Evolutionary conservation across 2,113 vertebrate genomes (phyloP).

Genomic region (Xenopus laevis): DNA sequence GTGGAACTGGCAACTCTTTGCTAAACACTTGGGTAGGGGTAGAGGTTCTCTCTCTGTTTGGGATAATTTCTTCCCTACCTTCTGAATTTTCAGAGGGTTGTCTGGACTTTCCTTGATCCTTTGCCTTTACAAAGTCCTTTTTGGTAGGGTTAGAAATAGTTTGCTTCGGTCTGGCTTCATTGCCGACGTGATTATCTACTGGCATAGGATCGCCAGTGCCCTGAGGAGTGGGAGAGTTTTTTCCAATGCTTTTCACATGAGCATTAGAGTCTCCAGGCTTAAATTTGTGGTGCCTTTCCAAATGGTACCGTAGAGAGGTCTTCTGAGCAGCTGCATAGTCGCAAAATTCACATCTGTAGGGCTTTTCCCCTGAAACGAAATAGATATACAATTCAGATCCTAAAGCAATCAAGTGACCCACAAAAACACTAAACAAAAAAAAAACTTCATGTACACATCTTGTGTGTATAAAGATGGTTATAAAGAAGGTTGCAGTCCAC

Average conservation of each 20-base stretch:
- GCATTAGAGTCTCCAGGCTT: conserved; percentile 60
- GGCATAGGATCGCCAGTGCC: conserved; percentile 46
- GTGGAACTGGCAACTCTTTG: conserved; percentile 29
- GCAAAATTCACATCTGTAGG: conserved; percentile 92
- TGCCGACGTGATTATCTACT: conserved; percentile 37
- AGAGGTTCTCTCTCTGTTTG: conserved; percentile 37
- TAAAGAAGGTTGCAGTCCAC: no score
- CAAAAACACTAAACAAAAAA: no score
- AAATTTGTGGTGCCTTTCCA: conserved; percentile 91
- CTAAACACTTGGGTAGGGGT: conserved; percentile 30
- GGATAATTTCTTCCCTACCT: not conserved
- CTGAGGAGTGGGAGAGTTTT: conserved; percentile 50
- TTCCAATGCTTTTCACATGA: conserved; percentile 55
- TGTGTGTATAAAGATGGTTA: no score
- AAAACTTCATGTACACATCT: no score
- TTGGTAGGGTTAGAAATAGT: conserved; percentile 64
- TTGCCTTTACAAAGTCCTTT: conserved; percentile 58
- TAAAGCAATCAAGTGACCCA: not conserved
- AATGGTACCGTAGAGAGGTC: conserved; percentile 89
- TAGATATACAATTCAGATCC: not conserved
- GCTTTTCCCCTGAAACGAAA: conserved; percentile 86
- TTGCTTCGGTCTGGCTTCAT: conserved; percentile 64
- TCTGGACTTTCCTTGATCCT: conserved; percentile 40
- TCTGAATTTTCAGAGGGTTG: not conserved
- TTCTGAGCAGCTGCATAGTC: conserved; percentile 95